Evolutionary conservation across 2,113 vertebrate species (phyloP), one percentile per base, ranked within the genome.

Genomic region (Sialia sialis): DNA sequence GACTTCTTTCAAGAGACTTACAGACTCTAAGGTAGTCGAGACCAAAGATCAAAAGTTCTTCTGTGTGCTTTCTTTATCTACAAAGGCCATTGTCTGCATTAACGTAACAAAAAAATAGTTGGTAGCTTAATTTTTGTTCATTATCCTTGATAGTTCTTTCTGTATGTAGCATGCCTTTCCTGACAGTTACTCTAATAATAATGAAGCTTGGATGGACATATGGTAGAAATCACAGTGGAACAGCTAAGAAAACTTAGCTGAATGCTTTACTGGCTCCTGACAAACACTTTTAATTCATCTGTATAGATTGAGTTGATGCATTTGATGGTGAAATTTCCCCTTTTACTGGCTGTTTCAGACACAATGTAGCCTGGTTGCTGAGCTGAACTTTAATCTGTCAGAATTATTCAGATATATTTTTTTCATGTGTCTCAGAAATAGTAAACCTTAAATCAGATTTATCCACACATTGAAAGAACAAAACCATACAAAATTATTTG

Each of bases 261-360:
- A 92, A 77, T 81, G 15, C 21, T 82, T 95, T 90, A 59, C 68
- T 96, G 76, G 62, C 52, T 32, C 68, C 64, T 78, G 55, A 70
- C 34, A 74, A 70, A 94, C 84, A 85, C 36, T 52, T 94, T 88
- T 91, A 41, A 48, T 95, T 84, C 80, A 84, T 63, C 22, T 93
- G 11, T 51, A 68, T 62, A 29, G 39, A 67, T 60, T 62, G 44
- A 93, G 54, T 83, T 68, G 52, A 56, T 62, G 68, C 38, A 38
- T 74, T 75, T 77, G 76, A 49, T 27, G 7, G 1, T 91, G 81
- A 73, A 93, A 76, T 83, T 94, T 96, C 44, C 82, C 81, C 76
- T 89, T 91, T 89, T 80, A 8, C 82, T 87, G 69, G 48, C 88
- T 96, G 62, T 51, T 77, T 91, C 6, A 16, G 87, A 41, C 29